Percentiles rank a stretch among this genome's conserved stretches.
Evolutionary conservation across 2,113 vertebrate genomes (phyloP).

Genomic region (Seriola dumerili): DNA sequence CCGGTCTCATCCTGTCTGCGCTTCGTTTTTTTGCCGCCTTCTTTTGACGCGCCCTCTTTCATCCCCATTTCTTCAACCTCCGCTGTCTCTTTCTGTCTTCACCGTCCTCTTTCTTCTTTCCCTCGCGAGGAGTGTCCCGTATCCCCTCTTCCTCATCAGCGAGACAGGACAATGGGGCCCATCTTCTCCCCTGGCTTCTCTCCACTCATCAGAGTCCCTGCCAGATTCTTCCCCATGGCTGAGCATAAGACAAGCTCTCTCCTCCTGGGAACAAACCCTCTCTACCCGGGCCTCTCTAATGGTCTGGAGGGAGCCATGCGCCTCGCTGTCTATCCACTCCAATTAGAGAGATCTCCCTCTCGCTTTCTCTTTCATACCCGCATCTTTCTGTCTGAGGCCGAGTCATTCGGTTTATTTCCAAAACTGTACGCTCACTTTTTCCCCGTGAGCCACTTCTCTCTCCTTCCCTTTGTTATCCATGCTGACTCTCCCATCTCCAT

Average conservation of each 20-base stretch:
- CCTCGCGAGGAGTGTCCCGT: constrained; percentile 50
- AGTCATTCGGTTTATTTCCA: constrained; percentile 59
- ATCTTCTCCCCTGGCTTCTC: constrained; percentile 79
- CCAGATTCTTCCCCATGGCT: constrained; percentile 84
- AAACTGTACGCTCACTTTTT: constrained; percentile 52
- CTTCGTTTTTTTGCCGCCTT: background rate
- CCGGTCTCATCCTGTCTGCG: constrained; percentile 64
- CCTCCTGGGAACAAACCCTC: constrained; percentile 81
- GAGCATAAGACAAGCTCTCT: constrained; percentile 81
- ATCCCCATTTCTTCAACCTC: constrained; percentile 36
- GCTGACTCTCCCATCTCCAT: constrained; percentile 9
- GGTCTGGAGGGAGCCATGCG: constrained; percentile 79
- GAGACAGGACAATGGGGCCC: constrained; percentile 78
- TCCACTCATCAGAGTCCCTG: constrained; percentile 75
- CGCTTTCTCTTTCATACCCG: constrained; percentile 46
- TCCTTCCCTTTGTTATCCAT: constrained; percentile 21
- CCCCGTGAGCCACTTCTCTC: constrained; percentile 7
- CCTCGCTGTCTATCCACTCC: constrained; percentile 77
- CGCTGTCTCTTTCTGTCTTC: constrained; percentile 39
- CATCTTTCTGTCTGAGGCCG: constrained; percentile 48
- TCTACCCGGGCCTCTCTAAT: constrained; percentile 77
- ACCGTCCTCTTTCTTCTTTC: constrained; percentile 20
- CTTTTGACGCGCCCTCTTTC: constrained; percentile 12
- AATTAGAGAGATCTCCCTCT: constrained; percentile 79
- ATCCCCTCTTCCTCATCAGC: constrained; percentile 72